Evolutionary conservation across 2,113 vertebrate genomes (phyloP), one percentile per base, ranked within the genome.

Genomic region (Gadus macrocephalus): DNA sequence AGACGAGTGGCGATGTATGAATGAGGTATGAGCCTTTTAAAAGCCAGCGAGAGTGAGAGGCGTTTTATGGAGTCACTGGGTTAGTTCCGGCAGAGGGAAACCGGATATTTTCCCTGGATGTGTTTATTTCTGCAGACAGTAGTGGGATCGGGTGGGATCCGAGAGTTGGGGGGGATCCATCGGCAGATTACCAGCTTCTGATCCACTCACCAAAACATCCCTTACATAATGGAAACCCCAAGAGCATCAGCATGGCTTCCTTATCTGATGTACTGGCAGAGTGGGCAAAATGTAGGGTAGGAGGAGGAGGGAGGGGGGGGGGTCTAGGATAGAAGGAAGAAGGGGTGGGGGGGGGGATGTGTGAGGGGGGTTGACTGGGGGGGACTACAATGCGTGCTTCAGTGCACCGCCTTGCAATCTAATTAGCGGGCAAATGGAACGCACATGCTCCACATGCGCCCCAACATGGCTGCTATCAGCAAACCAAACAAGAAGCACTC

Each of bases 381-480:
- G 77, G 69, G 74, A 66, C 77, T 74, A 75, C 84, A 85, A 81
- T 81, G 81, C 84, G 88, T 75, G 85, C 80, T 88, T 90, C 85
- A 88, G 76, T 89, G 88, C 78, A 75, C 87, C 69, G 82, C 86
- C 83, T 87, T 83, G 82, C 86, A 88, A 91, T 92, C 85, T 89
- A 90, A 92, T 93, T 91, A 92, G 86, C 75, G 79, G 69, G 79
- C 77, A 90, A 92, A 91, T 91, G 90, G 90, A 91, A 90, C 84
- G 86, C 91, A 91, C 81, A 91, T 92, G 90, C 85, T 73, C 85
- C 79, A 81, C 82, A 83, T 89, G 89, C 86, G 81, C 80, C 66
- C 79, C 84, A 84, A 90, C 88, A 90, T 86, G 81, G 85, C 79
- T 60, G 78, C 85, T 92, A 91, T 91, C 89, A 88, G 83, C 87